Base-by-base conservation (phyloP, 2,888 invertebrate genomes). In the Oligia fasciuncula region DNA sequence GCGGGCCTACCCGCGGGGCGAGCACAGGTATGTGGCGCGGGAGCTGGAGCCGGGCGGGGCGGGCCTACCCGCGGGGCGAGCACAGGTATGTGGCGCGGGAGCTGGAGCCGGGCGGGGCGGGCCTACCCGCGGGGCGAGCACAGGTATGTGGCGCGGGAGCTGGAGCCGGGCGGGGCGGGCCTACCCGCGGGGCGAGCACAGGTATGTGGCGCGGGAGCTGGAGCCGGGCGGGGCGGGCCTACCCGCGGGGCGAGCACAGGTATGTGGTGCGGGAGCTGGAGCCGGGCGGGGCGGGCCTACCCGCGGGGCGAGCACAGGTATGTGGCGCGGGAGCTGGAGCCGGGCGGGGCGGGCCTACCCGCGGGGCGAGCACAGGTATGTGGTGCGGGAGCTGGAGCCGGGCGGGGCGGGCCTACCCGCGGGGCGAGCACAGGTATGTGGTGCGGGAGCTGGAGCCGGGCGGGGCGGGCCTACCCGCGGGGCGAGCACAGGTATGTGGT, bases 191-290 rank as follows among this genome's bases (percentile, higher is more conserved):
- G 49, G 49, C 49, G 49, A 49, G 49, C 49, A 49, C 49, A 49
- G 49, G 49, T 49, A 49, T 49, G 49, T 60, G 60, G n/a, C 4
- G n/a, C 60, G 60, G 11, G 60, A 60, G n/a, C 60, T 60, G 60
- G 60, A 60, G 60, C n/a, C 60, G 9, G 60, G 60, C 60, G n/a
- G 60, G 60, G n/a, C 60, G n/a, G n/a, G 60, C 60, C 60, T 60
- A n/a, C 60, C 60, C 60, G 60, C 60, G 60, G n/a, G 60, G n/a
- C 60, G 60, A 60, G 60, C n/a, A 60, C 60, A 60, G 60, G 60
- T 60, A 60, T 60, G 54, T 54, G 23, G 54, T 2, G 19, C 54
- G 54, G 8, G 54, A 54, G 54, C 54, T 54, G 54, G 54, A 54
- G 54, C 23, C 54, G 23, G 23, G 54, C 23, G 23, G 23, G 23